These are phyloP conservation scores for Ellobium chinense DNA, from an alignment of 2,888 invertebrate genomes.

Conservation along the genomic window DNA sequence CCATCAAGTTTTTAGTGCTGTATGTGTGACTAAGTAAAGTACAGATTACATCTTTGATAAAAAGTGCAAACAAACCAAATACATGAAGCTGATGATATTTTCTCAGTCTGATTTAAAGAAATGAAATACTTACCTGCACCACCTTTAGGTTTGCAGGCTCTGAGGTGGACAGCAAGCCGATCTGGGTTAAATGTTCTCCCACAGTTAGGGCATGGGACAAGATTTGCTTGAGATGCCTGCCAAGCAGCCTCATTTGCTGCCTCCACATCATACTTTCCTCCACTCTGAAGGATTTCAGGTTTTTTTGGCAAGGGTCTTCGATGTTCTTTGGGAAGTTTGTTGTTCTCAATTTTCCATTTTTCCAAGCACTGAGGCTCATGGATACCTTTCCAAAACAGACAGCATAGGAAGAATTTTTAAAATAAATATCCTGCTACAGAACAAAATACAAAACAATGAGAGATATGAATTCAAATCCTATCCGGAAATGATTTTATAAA, in stretches of 20 bases:
- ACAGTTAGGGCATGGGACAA: conserved; percentile 83
- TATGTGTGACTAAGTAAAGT: no score
- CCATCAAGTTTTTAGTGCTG: no score
- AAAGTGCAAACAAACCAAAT: no score
- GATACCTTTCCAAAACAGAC: conserved; percentile 72
- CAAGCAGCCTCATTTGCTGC: conserved; percentile 81
- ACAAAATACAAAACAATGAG: no score
- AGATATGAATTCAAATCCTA: no score
- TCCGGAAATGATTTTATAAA: no score
- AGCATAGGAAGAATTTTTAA: no score
- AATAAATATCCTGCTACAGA: no score
- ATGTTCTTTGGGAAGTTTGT: conserved; percentile 81
- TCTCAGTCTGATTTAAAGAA: not conserved
- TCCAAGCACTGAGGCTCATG: conserved; percentile 86
- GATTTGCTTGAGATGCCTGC: conserved; percentile 82
- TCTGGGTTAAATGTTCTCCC: conserved; percentile 86
- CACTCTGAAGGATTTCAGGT: conserved; percentile 79
- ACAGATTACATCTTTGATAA: no score
- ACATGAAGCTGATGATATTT: no score
- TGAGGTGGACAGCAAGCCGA: conserved; percentile 83
- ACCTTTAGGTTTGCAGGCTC: conserved; percentile 80
- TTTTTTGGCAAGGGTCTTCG: conserved; percentile 82
- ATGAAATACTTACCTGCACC: conserved; percentile 25
- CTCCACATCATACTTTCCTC: conserved; percentile 57
- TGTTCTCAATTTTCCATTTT: conserved; percentile 83